These are phyloP conservation scores for Germaria angustata DNA, from an alignment of 2,888 invertebrate genomes.

Conservation along the genomic window DNA sequence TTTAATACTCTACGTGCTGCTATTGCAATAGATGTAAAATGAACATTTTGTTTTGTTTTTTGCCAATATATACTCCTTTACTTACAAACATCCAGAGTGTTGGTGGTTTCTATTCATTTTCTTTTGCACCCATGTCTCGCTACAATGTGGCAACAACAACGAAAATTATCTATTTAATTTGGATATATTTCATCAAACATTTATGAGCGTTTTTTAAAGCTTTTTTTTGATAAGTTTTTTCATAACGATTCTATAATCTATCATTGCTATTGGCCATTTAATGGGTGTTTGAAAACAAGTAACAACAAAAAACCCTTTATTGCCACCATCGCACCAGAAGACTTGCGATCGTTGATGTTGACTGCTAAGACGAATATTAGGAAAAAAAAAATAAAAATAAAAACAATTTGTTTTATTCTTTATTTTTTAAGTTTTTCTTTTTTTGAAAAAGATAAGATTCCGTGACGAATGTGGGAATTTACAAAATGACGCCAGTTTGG, in stretches of 20 bases:
- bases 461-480: constrained; percentile 72
- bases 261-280: constrained; percentile 67
- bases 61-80: constrained; percentile 64
- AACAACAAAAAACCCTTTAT: constrained; percentile 64
- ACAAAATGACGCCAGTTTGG: constrained; percentile 69
- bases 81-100: constrained; percentile 66
- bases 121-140: constrained; percentile 26
- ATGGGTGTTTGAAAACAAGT: constrained; percentile 64
- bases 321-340: constrained; percentile 53
- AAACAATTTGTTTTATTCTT: not conserved
- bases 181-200: constrained; percentile 66
- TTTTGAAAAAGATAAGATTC: constrained; percentile 61
- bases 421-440: not conserved
- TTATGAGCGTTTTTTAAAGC: constrained; percentile 34
- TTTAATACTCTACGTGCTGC: constrained; percentile 44
- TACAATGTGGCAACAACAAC: constrained; percentile 62
- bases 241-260: constrained; percentile 64
- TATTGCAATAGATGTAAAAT: constrained; percentile 7
- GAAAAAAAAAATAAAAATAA: constrained; percentile 34
- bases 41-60: constrained; percentile 61
- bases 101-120: constrained; percentile 37
- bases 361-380: constrained; percentile 29
- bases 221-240: constrained; percentile 29
- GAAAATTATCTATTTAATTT: constrained; percentile 58
- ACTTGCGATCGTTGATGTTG: constrained; percentile 4